Evolutionary conservation across 2,797 vertebrate species (phyloP), one percentile per base, ranked within the genome.

Genomic region (Enteromius unitaeniatus): DNA sequence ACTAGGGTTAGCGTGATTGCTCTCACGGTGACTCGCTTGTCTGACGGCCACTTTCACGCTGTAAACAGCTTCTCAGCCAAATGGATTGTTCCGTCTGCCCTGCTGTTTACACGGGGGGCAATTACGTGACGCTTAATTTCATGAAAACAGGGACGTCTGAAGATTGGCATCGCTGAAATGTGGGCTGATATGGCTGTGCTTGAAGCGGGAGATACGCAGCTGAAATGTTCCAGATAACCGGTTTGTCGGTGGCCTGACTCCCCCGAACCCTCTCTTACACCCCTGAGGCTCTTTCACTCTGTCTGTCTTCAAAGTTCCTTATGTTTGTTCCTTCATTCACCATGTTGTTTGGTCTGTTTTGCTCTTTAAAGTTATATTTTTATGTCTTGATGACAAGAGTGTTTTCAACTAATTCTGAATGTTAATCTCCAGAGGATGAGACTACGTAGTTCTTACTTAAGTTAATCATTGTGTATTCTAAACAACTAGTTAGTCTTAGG

Each of bases 51-150:
- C 90, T 93, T 93, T 89, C 92, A 90, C 91, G 92, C 84, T 89
- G 91, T 94, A 90, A 91, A 81, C 88, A 90, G 86, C 89, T 91
- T 91, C 90, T 90, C 81, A 85, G 80, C 86, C 88, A 69, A 88
- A 88, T 85, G 83, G 87, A 89, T 93, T 86, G 89, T 91, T 92
- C 88, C 86, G 91, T 93, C 90, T 92, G 90, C 85, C 13, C 85
- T 87, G 78, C 87, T 91, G 92, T 94, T 92, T 91, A 91, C 92
- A 91, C 86, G 88, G 80, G 84, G 85, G 89, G 85, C 89, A 91
- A 94, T 93, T 93, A 88, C 26, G 89, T 89, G 89, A 92, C 17
- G 92, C 90, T 91, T 92, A 93, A 92, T 95, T 95, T 94, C 86
- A 88, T 86, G 87, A 90, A 90, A 89, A 91, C 90, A 88, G 93